These are phyloP conservation scores for Condylura cristata DNA, from an alignment of 2,113 vertebrate genomes.

Conservation along the genomic window DNA sequence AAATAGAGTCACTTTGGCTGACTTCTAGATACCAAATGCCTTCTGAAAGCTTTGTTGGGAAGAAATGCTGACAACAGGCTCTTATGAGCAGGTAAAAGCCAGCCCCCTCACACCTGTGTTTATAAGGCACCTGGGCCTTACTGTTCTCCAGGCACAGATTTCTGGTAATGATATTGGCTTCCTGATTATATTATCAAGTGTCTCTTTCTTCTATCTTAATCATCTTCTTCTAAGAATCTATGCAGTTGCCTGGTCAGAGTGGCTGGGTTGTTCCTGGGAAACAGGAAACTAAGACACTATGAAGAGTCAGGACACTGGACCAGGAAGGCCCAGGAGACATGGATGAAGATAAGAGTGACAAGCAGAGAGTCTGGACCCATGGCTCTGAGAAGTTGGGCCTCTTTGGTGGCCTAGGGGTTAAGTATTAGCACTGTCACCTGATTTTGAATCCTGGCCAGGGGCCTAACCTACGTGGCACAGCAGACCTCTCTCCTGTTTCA, in stretches of 20 bases:
- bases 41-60: background rate
- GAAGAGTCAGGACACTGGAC: background rate
- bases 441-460: no score
- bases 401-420: no score
- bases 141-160: background rate
- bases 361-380: background rate
- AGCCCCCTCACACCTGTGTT: background rate
- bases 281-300: background rate
- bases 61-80: background rate
- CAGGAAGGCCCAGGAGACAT: background rate
- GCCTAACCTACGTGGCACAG: no score
- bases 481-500: no score
- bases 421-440: no score
- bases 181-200: background rate
- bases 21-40: background rate
- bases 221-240: background rate
- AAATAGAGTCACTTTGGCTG: background rate
- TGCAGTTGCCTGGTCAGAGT: background rate
- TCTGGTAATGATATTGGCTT: background rate
- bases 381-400: no score
- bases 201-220: background rate
- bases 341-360: background rate
- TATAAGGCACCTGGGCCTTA: accelerated
- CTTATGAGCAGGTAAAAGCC: background rate
- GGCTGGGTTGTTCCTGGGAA: background rate